Conservation (phyloP, 2,113 vertebrate species). For the Cercocebus atys region DNA sequence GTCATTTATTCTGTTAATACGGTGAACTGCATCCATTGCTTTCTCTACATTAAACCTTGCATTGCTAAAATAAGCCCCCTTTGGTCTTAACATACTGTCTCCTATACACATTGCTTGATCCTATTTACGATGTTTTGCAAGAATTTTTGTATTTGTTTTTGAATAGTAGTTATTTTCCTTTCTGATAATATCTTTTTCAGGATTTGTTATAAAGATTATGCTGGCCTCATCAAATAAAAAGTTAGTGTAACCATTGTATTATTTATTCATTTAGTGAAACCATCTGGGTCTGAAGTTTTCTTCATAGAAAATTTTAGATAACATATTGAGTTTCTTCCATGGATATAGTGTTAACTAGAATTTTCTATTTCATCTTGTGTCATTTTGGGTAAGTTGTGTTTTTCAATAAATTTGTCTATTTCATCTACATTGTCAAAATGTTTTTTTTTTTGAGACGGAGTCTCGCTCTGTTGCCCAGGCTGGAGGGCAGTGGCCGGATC, state of each 20-base stretch:
- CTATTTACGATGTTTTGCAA: background rate
- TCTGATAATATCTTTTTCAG: background rate
- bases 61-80: background rate
- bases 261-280: background rate
- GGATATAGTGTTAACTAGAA: background rate
- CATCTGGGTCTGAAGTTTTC: background rate
- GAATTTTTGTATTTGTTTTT: background rate
- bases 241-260: background rate
- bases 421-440: background rate
- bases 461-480: too few relatives aligned
- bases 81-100: background rate
- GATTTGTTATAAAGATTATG: background rate
- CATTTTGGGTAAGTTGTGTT: background rate
- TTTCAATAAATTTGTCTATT: background rate
- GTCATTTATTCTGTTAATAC: background rate
- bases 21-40: background rate
- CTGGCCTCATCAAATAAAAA: background rate
- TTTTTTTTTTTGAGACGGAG: too few relatives aligned
- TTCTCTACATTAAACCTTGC: background rate
- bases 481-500: too few relatives aligned
- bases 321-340: background rate
- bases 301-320: background rate
- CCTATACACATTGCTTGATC: background rate
- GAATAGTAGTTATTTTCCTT: background rate
- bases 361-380: background rate